A percentile compares a stretch with the other conserved stretches of the same genome.
phyloP scores from a whole-genome alignment of 1,140 invertebrate genomes.

The Neotoxoptera formosana region DNA sequence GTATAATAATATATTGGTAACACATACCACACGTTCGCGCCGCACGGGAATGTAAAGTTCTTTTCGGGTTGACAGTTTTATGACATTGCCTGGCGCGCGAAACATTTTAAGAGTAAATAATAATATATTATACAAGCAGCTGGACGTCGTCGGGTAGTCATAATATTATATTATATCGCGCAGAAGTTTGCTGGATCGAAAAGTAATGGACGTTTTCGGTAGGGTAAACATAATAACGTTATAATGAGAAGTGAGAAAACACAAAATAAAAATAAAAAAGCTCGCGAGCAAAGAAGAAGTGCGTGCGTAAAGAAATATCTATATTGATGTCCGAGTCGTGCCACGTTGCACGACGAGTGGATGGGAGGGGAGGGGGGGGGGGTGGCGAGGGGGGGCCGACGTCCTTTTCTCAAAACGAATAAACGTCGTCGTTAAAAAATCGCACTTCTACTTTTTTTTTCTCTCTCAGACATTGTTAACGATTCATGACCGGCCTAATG shows the following conservation, averaged over 20 bases:
- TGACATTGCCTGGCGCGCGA: neutral
- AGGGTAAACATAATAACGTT: neutral
- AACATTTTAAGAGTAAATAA: slow-evolving; percentile 7
- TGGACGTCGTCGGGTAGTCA: neutral
- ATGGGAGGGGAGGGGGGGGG: no score
- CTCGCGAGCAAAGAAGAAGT: neutral
- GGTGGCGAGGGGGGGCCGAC: neutral
- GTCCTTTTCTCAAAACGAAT: slow-evolving; percentile 19
- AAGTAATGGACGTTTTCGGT: neutral
- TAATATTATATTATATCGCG: neutral
- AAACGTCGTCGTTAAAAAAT: slow-evolving; percentile 44
- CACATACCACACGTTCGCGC: neutral
- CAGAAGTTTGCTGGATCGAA: neutral
- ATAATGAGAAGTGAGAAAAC: slow-evolving; percentile 11
- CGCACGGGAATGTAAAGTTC: neutral
- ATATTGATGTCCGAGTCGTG: neutral
- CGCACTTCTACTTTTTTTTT: slow-evolving; percentile 37
- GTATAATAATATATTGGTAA: neutral
- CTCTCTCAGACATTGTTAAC: slow-evolving; percentile 18
- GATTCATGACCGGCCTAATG: slow-evolving; percentile 51
- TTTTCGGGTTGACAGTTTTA: neutral
- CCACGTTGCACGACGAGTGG: neutral
- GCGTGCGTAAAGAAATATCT: neutral
- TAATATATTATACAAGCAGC: neutral
- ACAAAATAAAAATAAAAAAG: neutral